Conservation (phyloP, 2,797 vertebrate species). For the Euthynnus affinis region DNA sequence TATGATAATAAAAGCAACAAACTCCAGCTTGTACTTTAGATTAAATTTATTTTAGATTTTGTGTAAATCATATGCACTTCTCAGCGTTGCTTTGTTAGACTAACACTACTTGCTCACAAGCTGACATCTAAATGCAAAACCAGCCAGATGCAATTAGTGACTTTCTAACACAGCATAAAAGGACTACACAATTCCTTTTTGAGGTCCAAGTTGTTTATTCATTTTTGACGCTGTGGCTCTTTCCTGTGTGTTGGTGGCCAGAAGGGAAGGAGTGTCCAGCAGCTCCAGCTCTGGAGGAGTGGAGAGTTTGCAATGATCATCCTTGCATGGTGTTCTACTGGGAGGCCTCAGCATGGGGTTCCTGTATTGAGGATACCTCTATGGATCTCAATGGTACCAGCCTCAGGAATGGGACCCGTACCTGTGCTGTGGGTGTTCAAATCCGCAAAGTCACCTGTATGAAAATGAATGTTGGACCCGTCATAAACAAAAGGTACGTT, state of each 20-base stretch:
- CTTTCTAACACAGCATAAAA: neutral
- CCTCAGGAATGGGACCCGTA: slow-evolving; percentile 79
- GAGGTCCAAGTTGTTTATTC: neutral
- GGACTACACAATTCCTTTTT: neutral
- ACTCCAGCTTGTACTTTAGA: slow-evolving; percentile 1
- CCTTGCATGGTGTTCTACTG: slow-evolving; percentile 90
- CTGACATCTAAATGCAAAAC: too few species aligned
- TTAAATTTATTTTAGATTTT: slow-evolving; percentile 5
- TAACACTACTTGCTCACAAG: neutral
- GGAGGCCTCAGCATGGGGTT: slow-evolving; percentile 91
- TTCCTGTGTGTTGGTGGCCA: slow-evolving; percentile 62
- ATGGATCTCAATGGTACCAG: slow-evolving; percentile 77
- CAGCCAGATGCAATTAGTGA: too few species aligned
- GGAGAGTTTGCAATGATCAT: slow-evolving; percentile 91
- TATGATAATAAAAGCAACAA: slow-evolving; percentile 16
- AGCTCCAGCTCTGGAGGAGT: slow-evolving; percentile 88
- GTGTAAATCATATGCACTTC: neutral
- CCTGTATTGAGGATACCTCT: slow-evolving; percentile 86
- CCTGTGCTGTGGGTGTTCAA: slow-evolving; percentile 91
- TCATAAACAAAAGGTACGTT: slow-evolving; percentile 91
- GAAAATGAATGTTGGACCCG: slow-evolving; percentile 88
- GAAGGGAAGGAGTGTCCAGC: slow-evolving; percentile 91
- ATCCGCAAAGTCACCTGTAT: slow-evolving; percentile 90
- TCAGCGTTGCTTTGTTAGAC: neutral
- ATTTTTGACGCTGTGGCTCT: slow-evolving; percentile 22